phyloP scores from a whole-genome alignment of 2,797 vertebrate species.

The Chromobotia macracanthus region DNA sequence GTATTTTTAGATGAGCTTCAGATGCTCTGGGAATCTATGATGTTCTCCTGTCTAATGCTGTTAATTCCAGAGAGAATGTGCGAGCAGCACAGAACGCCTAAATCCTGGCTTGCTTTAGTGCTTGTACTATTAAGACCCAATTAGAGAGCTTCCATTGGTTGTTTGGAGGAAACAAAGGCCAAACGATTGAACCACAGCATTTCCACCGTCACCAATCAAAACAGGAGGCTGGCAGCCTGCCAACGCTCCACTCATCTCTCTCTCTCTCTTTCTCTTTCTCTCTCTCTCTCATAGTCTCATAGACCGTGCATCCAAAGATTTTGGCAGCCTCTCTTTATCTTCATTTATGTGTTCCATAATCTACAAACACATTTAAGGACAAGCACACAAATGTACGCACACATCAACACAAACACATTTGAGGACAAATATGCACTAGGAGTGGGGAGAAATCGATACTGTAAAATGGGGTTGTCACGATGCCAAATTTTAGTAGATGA shows the following conservation, averaged over 20 bases:
- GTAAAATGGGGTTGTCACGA: not conserved
- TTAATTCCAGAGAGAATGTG: conserved; percentile 34
- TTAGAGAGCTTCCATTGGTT: conserved; percentile 75
- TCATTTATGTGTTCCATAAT: conserved; percentile 55
- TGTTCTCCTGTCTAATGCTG: conserved; percentile 39
- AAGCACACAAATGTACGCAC: conserved; percentile 30
- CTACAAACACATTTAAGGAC: conserved; percentile 38
- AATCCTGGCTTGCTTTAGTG: conserved; percentile 30
- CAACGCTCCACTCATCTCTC: conserved; percentile 54
- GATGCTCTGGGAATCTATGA: conserved; percentile 34
- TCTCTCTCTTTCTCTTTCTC: conserved; percentile 13
- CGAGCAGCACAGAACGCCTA: conserved; percentile 9
- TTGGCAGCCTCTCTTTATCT: conserved; percentile 49
- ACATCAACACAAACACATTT: conserved; percentile 41
- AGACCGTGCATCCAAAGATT: conserved; percentile 31
- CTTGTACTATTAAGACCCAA: conserved; percentile 74
- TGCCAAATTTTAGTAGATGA: not conserved
- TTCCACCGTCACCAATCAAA: conserved; percentile 69
- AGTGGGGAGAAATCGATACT: not conserved
- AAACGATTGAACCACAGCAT: conserved; percentile 61
- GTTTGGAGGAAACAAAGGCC: conserved; percentile 71
- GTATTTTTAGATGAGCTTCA: conserved; percentile 44
- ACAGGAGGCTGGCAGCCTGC: conserved; percentile 69
- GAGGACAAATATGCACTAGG: conserved; percentile 55
- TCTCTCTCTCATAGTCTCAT: conserved; percentile 21